Evolutionary conservation across 92 coral and sea anemone species (phyloP), one percentile per base, ranked within the genome.

Genomic region (Chrysogorgia sp.): DNA sequence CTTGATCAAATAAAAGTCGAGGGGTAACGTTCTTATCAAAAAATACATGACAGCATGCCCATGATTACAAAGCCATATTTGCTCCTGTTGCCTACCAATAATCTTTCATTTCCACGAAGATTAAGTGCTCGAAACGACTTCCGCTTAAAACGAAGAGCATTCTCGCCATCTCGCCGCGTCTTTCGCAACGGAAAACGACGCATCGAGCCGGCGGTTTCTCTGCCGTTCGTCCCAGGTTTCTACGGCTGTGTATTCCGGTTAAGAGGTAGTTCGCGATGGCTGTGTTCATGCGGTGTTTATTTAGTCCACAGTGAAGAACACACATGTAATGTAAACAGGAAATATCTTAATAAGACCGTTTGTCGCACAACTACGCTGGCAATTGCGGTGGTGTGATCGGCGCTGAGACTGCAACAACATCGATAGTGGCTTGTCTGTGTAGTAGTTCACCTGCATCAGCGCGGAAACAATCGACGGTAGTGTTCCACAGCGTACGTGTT

Each of bases 21-120:
- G 75, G 75, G 75, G 75, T 68, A 68, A 68, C 49, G 10, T 47
- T 40, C 19, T 23, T 47, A 68, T 35, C 26, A 26, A 22, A 28
- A 25, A 68, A 25, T 56, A 43, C 49, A 68, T 47, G 58, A 68
- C 75, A 47, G 35, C 30, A 26, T n/a, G 4, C 6, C 43, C 32
- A 24, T 43, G 58, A 68, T 68, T 43, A 40, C 75, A 68, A 68
- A 41, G 58, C 58, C 37, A 47, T 68, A 68, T 68, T 68, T 68
- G 52, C 75, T 21, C 13, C 49, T 1, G 8, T 21, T 21, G 0
- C 34, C 35, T 31, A 41, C 26, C 26, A 13, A 24, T 34, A 68
- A 21, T 43, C 75, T 41, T 30, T 24, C 23, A 37, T 67, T 67
- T 35, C 74, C 45, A 22, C 8, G 28, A 41, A 19, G 37, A 24